Evolutionary conservation across 2,888 invertebrate genomes (phyloP).

Genomic region (Orgyia antiqua): DNA sequence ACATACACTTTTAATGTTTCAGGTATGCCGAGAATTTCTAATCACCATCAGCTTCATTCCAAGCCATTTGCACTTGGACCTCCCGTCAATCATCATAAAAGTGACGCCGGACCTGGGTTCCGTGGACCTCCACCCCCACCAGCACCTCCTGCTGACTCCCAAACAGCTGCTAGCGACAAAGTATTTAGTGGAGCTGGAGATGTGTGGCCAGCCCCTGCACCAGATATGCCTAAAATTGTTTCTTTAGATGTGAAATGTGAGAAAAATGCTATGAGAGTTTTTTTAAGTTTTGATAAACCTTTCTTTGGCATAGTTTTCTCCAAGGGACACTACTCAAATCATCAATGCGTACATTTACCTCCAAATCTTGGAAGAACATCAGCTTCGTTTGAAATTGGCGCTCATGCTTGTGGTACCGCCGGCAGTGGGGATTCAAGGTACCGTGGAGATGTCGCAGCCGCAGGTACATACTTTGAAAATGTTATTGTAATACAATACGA

Average conservation of each 20-base stretch:
- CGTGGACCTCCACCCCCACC: conserved; percentile 82
- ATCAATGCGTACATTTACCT: conserved; percentile 93
- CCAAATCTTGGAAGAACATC: conserved; percentile 91
- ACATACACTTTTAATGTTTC: conserved; percentile 21
- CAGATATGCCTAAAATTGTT: conserved; percentile 95
- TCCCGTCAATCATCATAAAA: conserved; percentile 70
- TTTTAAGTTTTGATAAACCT: conserved; percentile 95
- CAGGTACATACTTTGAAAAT: conserved; percentile 95
- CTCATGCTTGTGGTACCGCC: conserved; percentile 94
- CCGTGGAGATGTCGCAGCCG: conserved; percentile 91
- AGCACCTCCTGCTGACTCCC: conserved; percentile 66
- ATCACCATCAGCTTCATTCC: conserved; percentile 71
- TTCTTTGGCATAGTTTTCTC: conserved; percentile 97
- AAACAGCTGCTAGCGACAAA: conserved; percentile 79
- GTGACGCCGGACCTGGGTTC: conserved; percentile 79
- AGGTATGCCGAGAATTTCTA: conserved; percentile 70
- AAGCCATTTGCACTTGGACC: conserved; percentile 66
- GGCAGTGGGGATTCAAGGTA: conserved; percentile 96
- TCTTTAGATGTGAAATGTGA: conserved; percentile 96
- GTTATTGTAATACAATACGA: conserved; percentile 96
- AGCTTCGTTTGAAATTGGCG: conserved; percentile 93
- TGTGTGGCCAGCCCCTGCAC: conserved; percentile 90
- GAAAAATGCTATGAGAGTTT: conserved; percentile 95
- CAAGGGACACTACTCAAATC: conserved; percentile 95
- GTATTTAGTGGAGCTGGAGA: conserved; percentile 82